Evolutionary conservation across 2,797 vertebrate genomes (phyloP).

Genomic region (Etheostoma perlongum): DNA sequence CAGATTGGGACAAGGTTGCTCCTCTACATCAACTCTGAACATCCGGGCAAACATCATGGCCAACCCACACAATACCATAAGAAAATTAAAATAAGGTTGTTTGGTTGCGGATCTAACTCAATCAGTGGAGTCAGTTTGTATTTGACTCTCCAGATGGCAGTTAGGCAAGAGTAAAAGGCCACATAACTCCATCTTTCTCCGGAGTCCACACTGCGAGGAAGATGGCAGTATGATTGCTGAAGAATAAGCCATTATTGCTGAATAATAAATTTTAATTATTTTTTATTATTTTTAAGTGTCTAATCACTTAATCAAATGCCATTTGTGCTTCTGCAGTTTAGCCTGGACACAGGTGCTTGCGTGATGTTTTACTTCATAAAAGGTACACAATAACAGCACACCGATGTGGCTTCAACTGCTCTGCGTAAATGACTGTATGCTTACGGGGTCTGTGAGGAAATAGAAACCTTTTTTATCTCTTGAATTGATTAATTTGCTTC

Average conservation of each 20-base stretch:
- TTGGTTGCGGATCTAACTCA: slow-evolving; percentile 62
- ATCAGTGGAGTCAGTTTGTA: slow-evolving; percentile 48
- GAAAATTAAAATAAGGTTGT: slow-evolving; percentile 43
- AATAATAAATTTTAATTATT: too few species aligned
- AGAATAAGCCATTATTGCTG: slow-evolving; percentile 21
- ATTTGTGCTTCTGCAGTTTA: not conserved
- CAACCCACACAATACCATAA: slow-evolving; percentile 17
- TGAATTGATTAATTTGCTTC: slow-evolving; percentile 34
- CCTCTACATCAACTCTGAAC: slow-evolving; percentile 63
- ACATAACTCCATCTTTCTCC: slow-evolving; percentile 61
- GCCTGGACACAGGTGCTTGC: not conserved
- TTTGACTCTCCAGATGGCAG: slow-evolving; percentile 83
- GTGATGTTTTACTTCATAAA: slow-evolving; percentile 1
- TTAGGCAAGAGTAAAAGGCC: slow-evolving; percentile 54
- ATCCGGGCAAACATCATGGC: slow-evolving; percentile 64
- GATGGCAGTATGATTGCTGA: slow-evolving; percentile 54
- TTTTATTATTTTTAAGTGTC: too few species aligned
- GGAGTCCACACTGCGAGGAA: slow-evolving; percentile 56
- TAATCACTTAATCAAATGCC: not conserved
- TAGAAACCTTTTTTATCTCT: slow-evolving; percentile 8
- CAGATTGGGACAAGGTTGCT: slow-evolving; percentile 71
- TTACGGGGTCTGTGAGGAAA: slow-evolving; percentile 5
- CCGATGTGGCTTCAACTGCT: not conserved
- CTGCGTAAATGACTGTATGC: slow-evolving; percentile 5
- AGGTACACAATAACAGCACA: not conserved